These are phyloP conservation scores for Oxyruncus cristatus DNA, from an alignment of 2,113 vertebrate species.

Conservation along the genomic window DNA sequence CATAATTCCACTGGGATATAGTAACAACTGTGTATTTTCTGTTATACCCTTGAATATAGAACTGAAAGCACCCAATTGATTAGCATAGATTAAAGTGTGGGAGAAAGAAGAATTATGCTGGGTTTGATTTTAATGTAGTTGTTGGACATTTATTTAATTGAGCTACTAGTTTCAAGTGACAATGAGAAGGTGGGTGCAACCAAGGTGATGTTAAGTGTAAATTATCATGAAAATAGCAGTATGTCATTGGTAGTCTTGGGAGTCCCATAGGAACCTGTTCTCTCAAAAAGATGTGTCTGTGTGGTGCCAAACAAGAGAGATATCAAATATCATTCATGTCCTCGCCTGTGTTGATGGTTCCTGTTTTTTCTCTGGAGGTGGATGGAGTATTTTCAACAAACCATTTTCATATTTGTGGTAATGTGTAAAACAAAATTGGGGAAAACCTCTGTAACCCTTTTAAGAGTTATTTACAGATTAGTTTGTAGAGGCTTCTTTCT, in stretches of 20 bases:
- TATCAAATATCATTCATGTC: rapidly evolving
- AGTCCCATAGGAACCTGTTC: neutral
- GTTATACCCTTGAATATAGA: neutral
- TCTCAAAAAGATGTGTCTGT: neutral
- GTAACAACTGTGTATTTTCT: neutral
- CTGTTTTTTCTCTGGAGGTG: neutral
- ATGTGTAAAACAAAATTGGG: neutral
- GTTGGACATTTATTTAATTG: neutral
- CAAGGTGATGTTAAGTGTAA: neutral
- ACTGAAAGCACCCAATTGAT: neutral
- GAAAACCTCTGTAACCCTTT: neutral
- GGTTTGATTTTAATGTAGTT: neutral
- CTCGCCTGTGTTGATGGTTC: neutral
- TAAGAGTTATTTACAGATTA: neutral
- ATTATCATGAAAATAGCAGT: neutral
- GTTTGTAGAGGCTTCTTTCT: neutral
- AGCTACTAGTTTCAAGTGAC: neutral
- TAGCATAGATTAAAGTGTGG: neutral
- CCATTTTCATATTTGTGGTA: neutral
- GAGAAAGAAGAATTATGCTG: neutral
- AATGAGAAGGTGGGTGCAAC: neutral
- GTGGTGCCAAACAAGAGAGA: neutral
- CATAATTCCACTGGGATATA: neutral
- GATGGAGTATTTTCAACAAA: neutral
- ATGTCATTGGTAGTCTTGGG: neutral